Base-by-base conservation (phyloP, 2,797 vertebrate species). In the Cuculus canorus region DNA sequence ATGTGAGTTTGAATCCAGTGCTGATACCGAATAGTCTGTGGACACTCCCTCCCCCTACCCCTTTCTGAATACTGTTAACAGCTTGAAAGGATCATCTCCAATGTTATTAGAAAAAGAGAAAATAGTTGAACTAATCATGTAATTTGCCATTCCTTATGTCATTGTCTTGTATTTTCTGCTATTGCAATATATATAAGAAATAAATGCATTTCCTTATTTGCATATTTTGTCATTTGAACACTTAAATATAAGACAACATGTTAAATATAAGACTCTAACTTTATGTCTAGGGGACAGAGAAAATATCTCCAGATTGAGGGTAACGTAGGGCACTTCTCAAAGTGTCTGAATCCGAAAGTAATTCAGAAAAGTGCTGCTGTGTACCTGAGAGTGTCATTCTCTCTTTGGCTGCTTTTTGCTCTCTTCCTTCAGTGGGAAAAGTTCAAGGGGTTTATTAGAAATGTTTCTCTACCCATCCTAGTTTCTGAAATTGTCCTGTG, bases 231-330 rank as follows among this genome's bases (percentile, higher is more conserved):
- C 88, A 86, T 37, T n/a, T 66, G 66, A 78, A 30, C 11, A 15
- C 52, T 90, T 86, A 73, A 18, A 63, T 52, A 22, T 5, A 27
- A 7, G 12, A 5, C 30, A 64, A n/a, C n/a, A n/a, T n/a, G n/a
- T 47, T 82, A 72, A 88, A 77, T 84, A 30, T 15, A 2, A 52
- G 21, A 78, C 17, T 76, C 47, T 52, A 60, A 57, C 54, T 91
- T 94, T 91, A 89, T 86, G 43, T 77, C 60, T 66, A 45, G 65
- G 56, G 93, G 52, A 28, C 77, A 95, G 80, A 88, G 70, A 32
- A 92, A 90, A 68, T 65, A 82, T 48, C 15, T 48, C 37, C 56
- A 92, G 66, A 77, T 1, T 52, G 81, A 90, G 71, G 48, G 73
- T 80, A 82, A 73, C 35, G 68, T 1, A 70, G 66, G 78, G 52